Base-by-base conservation (phyloP, 2,888 invertebrate species). In the Ischnus inquisitorius region DNA sequence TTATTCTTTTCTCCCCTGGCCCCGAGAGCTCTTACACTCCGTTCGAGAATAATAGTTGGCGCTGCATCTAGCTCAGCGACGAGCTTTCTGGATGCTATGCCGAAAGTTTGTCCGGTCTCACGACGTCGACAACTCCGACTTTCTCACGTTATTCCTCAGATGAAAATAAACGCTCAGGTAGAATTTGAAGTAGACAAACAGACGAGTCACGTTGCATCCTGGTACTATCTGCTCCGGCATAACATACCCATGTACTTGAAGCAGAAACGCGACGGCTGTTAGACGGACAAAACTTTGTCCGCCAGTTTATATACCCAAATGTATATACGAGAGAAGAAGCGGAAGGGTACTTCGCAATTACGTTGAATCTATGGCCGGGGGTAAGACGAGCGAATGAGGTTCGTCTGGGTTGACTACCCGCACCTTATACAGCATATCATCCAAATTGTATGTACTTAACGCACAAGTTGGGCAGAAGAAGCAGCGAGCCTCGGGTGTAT, bases 401-500 rank as follows among this genome's bases (percentile, higher is more conserved):
- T 60, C 48, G 48, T 28, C 48, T 46, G 48, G 19, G 62, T 74
- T 51, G 41, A 19, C 57, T 12, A 60, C 28, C 62, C 60, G 75
- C 69, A 83, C 78, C 74, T 82, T 43, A 8, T 34, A 62, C 81
- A 83, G 85, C 85, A 85, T 89, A 87, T 90, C 88, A 85, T 57
- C 81, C 79, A 89, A 91, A 91, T 90, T 88, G 87, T 90, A 87
- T 88, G 85, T 87, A 88, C 86, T 90, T 88, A 84, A 75, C 75
- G 83, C 69, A 64, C 54, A 67, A 75, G 75, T 76, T 71, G 83
- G 79, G 71, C 69, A 25, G 78, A 62, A 43, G 75, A 75, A 65
- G 25, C 34, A 34, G 76, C 14, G 81, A 67, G 57, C 10, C 68
- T 34, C 34, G 34, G 34, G 6, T 41, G 28, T 41, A 46, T 16